A percentile compares a stretch with the other conserved stretches of the same genome.
phyloP scores from a whole-genome alignment of 53 echinoderm and acorn worm species.

The Crossaster papposus region DNA sequence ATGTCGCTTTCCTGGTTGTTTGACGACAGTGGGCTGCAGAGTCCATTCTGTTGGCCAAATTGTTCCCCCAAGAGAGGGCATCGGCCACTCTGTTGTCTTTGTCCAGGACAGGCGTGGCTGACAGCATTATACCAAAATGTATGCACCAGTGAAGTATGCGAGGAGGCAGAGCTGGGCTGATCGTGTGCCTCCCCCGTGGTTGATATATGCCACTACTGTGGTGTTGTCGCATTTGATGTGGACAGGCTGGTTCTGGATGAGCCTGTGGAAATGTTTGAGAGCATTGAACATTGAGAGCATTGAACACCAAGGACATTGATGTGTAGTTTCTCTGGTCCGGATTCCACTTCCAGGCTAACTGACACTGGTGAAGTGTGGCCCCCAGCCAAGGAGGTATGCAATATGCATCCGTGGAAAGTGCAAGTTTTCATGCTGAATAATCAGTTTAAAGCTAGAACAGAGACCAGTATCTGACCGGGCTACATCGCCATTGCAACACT shows the following conservation, averaged over 20 bases:
- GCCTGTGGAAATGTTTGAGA: neutral
- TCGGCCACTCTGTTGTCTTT: constrained; percentile 58
- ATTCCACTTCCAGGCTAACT: constrained; percentile 1
- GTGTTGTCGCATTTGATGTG: constrained; percentile 48
- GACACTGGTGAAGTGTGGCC: neutral
- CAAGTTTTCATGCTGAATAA: too few species aligned
- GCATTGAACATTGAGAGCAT: constrained; percentile 15
- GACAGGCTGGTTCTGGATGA: neutral
- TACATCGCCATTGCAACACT: too few species aligned
- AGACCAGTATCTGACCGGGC: too few species aligned
- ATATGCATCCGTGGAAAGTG: constrained; percentile 34
- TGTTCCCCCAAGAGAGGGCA: constrained; percentile 18
- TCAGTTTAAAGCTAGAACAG: too few species aligned
- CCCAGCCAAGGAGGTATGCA: constrained; percentile 17
- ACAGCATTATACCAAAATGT: neutral
- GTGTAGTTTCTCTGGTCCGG: neutral
- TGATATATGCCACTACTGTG: constrained; percentile 62
- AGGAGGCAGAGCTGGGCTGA: constrained; percentile 27
- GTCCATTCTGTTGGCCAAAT: constrained; percentile 40
- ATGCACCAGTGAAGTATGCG: constrained; percentile 51
- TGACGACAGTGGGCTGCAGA: neutral
- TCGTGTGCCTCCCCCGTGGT: constrained; percentile 48
- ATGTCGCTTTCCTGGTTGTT: too few species aligned
- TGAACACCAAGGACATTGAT: constrained; percentile 38
- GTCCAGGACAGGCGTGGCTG: constrained; percentile 42